phyloP scores from a whole-genome alignment of 2,797 vertebrate species.

The Bucorvus abyssinicus region DNA sequence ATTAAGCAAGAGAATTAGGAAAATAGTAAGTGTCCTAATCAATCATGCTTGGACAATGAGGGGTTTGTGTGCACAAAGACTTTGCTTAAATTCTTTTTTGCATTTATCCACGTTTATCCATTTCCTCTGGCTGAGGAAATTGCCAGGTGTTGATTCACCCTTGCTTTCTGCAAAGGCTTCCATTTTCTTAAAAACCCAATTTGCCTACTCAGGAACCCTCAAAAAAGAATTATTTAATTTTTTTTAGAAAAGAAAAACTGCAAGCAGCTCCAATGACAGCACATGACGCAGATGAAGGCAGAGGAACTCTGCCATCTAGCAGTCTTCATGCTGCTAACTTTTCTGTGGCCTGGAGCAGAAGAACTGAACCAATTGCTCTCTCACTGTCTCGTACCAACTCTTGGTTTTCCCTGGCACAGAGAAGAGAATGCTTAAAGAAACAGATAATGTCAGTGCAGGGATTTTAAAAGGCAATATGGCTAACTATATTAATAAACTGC shows the following conservation, averaged over 20 bases:
- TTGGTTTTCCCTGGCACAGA: not conserved
- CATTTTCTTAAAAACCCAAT: not conserved
- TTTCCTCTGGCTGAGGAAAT: not conserved
- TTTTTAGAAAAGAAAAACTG: not conserved
- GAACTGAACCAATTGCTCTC: accelerated
- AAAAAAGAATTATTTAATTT: not conserved
- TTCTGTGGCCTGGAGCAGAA: not conserved
- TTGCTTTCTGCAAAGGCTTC: conserved; percentile 4
- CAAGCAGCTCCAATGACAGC: not conserved
- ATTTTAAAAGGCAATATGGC: not conserved
- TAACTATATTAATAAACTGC: not conserved
- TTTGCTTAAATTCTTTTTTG: not conserved
- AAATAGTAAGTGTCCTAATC: conserved; percentile 2
- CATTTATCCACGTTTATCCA: not conserved
- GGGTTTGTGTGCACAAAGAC: conserved; percentile 11
- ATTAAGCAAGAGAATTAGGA: conserved; percentile 4
- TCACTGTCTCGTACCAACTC: not conserved
- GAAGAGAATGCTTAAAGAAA: not conserved
- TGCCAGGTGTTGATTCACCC: not conserved
- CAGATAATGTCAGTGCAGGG: not conserved
- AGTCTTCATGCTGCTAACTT: not conserved
- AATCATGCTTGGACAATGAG: conserved; percentile 15
- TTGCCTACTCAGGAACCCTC: not conserved
- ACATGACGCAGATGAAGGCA: not conserved
- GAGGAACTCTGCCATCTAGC: not conserved